Evolutionary conservation across 2,888 invertebrate species (phyloP), one percentile per base, ranked within the genome.

Genomic region (Rhamnusium bicolor): DNA sequence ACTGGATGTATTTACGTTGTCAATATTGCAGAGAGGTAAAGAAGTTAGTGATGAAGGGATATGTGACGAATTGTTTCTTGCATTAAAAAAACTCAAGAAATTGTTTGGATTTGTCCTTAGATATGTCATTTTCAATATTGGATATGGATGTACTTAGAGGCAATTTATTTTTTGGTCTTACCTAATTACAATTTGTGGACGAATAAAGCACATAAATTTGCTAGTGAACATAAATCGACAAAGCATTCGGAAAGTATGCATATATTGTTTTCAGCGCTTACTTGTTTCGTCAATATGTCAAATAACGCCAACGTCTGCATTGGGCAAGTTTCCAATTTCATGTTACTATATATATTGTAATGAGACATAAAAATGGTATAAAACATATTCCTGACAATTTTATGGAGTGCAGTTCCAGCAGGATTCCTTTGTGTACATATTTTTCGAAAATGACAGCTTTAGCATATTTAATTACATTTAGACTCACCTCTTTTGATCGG

Each of bases 401-500:
- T 18, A 8, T 16, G 16, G 8, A 47, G n/a, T 16, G n/a, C 14
- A 49, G 49, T 6, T 18, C 49, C 5, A 14, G 8, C 1, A n/a
- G n/a, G 1, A 47, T 1, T 47, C 1, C 4, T 7, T 29, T 29
- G 7, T 6, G 29, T 1, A 29, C 29, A 29, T 6, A 12, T 12
- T 1, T 8, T 1, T 40, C 24, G n/a, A 12, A 12, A 10, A 6
- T 1, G 10, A 12, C 8, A 12, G 12, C 12, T 40, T 40, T 4
- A 40, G n/a, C 40, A n/a, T 2, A 40, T 40, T 40, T 40, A 40
- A 40, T 14, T n/a, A 40, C 12, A 10, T 2, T 51, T 7, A 10
- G 5, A 51, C 80, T 81, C 71, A 81, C 80, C 75, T 76, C 79
- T 75, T 74, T 81, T 81, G 68, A 78, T 76, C 51, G 79, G 79